Conservation (phyloP, 2,888 invertebrate species). For the Tenthredo amoena region DNA sequence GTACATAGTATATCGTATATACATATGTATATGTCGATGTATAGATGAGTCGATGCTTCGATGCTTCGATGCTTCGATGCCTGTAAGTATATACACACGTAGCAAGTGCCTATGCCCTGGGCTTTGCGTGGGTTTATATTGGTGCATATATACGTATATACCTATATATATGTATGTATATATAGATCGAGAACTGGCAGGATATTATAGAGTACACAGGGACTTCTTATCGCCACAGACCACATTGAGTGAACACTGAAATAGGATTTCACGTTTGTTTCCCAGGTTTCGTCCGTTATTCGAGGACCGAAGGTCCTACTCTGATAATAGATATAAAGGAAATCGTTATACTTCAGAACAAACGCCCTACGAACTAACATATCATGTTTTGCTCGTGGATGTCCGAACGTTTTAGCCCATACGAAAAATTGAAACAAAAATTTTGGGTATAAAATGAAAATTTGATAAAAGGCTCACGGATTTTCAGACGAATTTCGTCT, state of each 20-base stretch:
- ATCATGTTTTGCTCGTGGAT: not conserved
- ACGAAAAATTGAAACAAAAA: not conserved
- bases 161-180: not conserved
- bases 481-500: not conserved
- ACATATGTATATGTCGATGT: not conserved
- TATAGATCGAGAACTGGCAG: slow-evolving; percentile 14
- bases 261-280: slow-evolving; percentile 74
- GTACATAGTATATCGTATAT: not conserved
- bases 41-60: slow-evolving; percentile 10
- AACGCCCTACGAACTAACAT: not conserved
- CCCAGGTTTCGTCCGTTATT: slow-evolving; percentile 46
- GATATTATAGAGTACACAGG: slow-evolving; percentile 50
- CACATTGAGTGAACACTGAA: slow-evolving; percentile 74
- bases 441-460: not conserved
- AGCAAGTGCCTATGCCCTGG: not conserved
- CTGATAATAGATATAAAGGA: slow-evolving; percentile 12
- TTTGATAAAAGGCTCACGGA: not conserved
- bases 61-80: slow-evolving; percentile 26
- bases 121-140: not conserved
- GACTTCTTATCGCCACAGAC: slow-evolving; percentile 69
- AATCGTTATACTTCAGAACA: not conserved
- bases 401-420: not conserved
- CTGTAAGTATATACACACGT: slow-evolving; percentile 1
- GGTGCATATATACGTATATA: not conserved
- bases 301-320: not conserved